Base-by-base conservation (phyloP, 1,140 invertebrate genomes). In the Adoxophyes honmai region DNA sequence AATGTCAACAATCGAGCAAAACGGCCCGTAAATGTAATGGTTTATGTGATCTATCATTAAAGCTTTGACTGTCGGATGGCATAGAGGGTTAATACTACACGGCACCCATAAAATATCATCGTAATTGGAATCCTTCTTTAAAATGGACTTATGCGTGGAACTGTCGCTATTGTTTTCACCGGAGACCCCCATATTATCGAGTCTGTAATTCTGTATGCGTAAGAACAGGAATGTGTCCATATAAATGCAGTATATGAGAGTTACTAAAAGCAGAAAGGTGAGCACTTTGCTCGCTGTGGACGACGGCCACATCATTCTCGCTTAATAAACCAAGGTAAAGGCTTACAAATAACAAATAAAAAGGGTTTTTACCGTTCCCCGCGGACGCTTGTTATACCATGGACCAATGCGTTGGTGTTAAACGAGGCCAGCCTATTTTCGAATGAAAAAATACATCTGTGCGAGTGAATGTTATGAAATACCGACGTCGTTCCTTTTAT, bases 31-130 rank as follows among this genome's bases (percentile, higher is more conserved):
- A 9, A 96, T 79, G 68, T 95, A 96, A 73, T 94, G 93, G 75
- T 95, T 95, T 4, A 93, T 92, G 62, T 95, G 93, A 71, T 95
- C 94, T 16, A 95, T 78, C 78, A 95, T 90, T 48, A 96, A 77
- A 10, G 92, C 93, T 81, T 96, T 96, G 0, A 95, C 93, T 0
- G 94, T 95, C 1, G 95, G 91, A 74, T 93, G 91, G 69, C 94
- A 95, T 0, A 95, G 75, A 0, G 94, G 94, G 73, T 94, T 93
- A 21, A 94, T 90, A 56, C 91, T 90, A 71, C 94, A 95, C 3
- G 91, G 89, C 28, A 94, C 71, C 90, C 91, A 93, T 0, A 91
- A 91, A 9, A 89, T 81, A 38, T 90, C 87, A 51, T 91, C 89
- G 62, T 93, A 93, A 62, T 68, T 76, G 39, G 57, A 39, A 10